These are phyloP conservation scores for Apteryx owenii DNA, from an alignment of 2,113 vertebrate species.

Conservation along the genomic window DNA sequence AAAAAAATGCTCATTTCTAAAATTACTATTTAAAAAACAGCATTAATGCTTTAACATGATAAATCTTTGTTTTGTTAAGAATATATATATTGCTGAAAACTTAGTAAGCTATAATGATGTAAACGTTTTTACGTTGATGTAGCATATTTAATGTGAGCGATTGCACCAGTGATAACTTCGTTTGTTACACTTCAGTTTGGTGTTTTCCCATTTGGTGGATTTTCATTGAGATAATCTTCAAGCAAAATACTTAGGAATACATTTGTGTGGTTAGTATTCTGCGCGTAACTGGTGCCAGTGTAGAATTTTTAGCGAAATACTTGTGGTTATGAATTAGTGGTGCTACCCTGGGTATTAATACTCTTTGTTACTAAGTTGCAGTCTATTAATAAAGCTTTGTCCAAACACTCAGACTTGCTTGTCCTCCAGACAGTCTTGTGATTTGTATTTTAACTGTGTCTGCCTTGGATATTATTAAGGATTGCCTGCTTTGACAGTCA, in stretches of 20 bases:
- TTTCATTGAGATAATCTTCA: neutral
- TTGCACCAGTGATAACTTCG: neutral
- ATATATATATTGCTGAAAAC: neutral
- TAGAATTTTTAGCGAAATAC: conserved; percentile 13
- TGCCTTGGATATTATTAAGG: conserved; percentile 43
- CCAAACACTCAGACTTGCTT: conserved; percentile 25
- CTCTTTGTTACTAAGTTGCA: conserved; percentile 37
- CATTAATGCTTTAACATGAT: neutral
- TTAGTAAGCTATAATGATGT: neutral
- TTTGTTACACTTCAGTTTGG: neutral
- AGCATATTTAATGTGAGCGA: neutral
- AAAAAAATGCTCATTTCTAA: neutral
- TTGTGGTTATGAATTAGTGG: neutral
- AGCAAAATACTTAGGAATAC: neutral
- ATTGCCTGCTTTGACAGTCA: neutral
- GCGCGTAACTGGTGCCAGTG: neutral
- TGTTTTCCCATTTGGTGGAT: neutral
- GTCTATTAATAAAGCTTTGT: conserved; percentile 67
- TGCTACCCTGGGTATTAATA: conserved; percentile 39
- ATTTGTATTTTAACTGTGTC: conserved; percentile 57
- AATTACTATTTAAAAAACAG: neutral
- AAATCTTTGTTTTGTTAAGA: neutral
- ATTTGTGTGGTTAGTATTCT: neutral
- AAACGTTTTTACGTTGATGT: neutral
- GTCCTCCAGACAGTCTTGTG: conserved; percentile 58